phyloP scores from a whole-genome alignment of 2,797 vertebrate genomes.

The Cyprinodon diabolis region DNA sequence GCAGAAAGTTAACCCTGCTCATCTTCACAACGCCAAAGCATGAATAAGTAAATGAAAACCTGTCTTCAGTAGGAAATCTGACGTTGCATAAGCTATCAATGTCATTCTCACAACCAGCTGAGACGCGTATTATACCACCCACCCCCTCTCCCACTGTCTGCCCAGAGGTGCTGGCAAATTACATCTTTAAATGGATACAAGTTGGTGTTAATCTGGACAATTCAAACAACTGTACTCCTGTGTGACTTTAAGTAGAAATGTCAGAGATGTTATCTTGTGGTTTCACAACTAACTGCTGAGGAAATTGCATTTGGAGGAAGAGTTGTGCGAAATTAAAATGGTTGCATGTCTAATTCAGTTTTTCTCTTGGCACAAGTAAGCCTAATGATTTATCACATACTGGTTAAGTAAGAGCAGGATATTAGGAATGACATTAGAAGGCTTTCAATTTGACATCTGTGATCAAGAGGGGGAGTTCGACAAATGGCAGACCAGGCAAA shows the following conservation, averaged over 20 bases:
- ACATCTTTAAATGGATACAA: neutral
- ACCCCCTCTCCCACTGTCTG: constrained; percentile 6
- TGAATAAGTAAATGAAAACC: neutral
- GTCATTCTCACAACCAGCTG: constrained; percentile 16
- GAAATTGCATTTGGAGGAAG: constrained; percentile 12
- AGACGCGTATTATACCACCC: constrained; percentile 5
- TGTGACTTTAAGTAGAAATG: constrained; percentile 1
- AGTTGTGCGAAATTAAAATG: neutral
- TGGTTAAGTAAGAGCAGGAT: constrained; percentile 1
- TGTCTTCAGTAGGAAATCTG: neutral
- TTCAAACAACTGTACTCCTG: neutral
- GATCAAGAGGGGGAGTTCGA: neutral
- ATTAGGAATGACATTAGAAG: constrained; percentile 3
- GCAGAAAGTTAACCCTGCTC: neutral
- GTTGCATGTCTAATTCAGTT: constrained; percentile 4
- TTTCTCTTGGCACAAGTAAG: neutral
- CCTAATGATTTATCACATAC: constrained; percentile 9
- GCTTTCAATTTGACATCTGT: neutral
- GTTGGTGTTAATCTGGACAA: constrained; percentile 3
- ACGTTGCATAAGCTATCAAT: constrained; percentile 12
- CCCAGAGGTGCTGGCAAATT: constrained; percentile 15
- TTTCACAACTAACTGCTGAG: constrained; percentile 5
- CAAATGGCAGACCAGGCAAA: constrained; percentile 18
- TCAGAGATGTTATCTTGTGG: constrained; percentile 5
- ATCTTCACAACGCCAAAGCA: neutral